Evolutionary conservation across 2,888 invertebrate genomes (phyloP).

Genomic region (Drosophila atripex): DNA sequence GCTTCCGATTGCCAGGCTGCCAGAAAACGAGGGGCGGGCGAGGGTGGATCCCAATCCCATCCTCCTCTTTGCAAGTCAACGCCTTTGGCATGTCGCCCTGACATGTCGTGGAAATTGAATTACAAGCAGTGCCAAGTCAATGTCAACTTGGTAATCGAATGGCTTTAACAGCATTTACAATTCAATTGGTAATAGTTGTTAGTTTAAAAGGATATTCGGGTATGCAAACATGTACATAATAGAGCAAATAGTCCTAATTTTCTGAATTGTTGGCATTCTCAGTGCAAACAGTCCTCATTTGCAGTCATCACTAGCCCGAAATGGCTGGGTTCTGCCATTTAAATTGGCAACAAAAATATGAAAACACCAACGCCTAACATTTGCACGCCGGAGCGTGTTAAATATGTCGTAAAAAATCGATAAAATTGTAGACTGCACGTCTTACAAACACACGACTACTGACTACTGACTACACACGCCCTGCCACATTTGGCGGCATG

Average conservation of each 20-base stretch:
- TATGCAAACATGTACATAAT: too few species aligned
- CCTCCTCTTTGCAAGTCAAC: conserved; percentile 4
- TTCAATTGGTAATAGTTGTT: background rate
- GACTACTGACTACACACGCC: background rate
- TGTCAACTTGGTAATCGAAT: conserved; percentile 42
- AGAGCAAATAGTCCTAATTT: background rate
- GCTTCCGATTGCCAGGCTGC: conserved; percentile 26
- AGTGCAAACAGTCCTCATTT: background rate
- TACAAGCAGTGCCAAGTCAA: conserved; percentile 54
- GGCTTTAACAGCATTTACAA: conserved; percentile 14
- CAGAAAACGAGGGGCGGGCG: background rate
- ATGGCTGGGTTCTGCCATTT: conserved; percentile 31
- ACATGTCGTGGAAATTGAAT: conserved; percentile 60
- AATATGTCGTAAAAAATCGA: conserved; percentile 71
- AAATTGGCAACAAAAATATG: conserved; percentile 45
- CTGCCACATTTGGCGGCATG: conserved; percentile 22
- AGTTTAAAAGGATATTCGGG: too few species aligned
- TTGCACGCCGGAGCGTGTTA: conserved; percentile 53
- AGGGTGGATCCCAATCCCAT: background rate
- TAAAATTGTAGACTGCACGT: conserved; percentile 64
- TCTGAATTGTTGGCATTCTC: background rate
- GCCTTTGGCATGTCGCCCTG: conserved; percentile 28
- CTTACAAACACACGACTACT: conserved; percentile 4
- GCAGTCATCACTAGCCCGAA: background rate
- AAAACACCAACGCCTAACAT: conserved; percentile 17